Evolutionary conservation across 2,888 invertebrate genomes (phyloP).

Genomic region (Metalampra italica): DNA sequence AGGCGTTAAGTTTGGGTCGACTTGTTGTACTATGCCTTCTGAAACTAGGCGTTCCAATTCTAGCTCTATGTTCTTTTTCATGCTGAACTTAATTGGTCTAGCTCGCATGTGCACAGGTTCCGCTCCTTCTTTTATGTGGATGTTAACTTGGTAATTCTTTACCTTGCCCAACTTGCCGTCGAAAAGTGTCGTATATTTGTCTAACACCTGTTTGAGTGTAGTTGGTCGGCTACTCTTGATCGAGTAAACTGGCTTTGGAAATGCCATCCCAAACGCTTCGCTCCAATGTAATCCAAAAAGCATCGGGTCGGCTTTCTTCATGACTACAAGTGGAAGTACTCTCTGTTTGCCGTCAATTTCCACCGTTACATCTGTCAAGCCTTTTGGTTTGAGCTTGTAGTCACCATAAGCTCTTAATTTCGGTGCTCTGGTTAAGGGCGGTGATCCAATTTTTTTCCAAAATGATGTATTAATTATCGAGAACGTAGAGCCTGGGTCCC

Average conservation of each 20-base stretch:
- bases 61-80: constrained; percentile 7
- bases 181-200: constrained; percentile 4
- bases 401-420: not conserved
- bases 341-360: constrained; percentile 2
- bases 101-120: not conserved
- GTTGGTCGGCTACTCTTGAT: not conserved
- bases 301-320: constrained; percentile 9
- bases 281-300: constrained; percentile 12
- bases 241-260: constrained; percentile 8
- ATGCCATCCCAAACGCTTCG: constrained; percentile 8
- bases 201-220: constrained; percentile 3
- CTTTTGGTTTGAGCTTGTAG: constrained; percentile 3
- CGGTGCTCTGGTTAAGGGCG: too few relatives aligned
- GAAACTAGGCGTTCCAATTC: not conserved
- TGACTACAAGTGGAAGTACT: constrained; percentile 7
- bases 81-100: constrained; percentile 1
- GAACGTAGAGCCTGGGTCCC: not conserved
- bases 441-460: not conserved
- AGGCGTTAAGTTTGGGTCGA: constrained; percentile 3
- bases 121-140: not conserved
- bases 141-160: too few relatives aligned
- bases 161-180: constrained; percentile 10
- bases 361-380: constrained; percentile 7
- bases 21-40: not conserved
- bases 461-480: not conserved